Evolutionary conservation across 2,888 invertebrate genomes (phyloP).

Genomic region (Malacosoma neustria): DNA sequence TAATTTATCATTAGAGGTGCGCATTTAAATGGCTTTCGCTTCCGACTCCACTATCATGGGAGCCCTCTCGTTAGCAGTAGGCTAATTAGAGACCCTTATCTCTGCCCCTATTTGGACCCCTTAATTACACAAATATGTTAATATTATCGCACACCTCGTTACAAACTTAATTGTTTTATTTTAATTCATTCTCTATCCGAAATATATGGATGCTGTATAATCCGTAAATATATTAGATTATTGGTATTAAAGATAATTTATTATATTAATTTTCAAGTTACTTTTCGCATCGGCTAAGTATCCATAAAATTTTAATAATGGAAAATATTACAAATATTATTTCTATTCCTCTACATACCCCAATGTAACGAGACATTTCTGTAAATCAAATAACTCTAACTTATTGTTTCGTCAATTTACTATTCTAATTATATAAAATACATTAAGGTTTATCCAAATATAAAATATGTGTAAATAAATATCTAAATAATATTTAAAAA

Average conservation of each 20-base stretch:
- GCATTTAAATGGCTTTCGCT: neutral
- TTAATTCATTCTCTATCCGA: slow-evolving; percentile 5
- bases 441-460: too few relatives aligned
- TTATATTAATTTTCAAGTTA: too few relatives aligned
- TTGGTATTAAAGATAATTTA: too few relatives aligned
- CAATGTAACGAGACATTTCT: too few relatives aligned
- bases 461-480: too few relatives aligned
- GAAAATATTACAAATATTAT: neutral
- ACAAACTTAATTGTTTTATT: slow-evolving; percentile 6
- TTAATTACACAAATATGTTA: slow-evolving; percentile 19
- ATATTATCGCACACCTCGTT: slow-evolving; percentile 13
- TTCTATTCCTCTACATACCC: too few relatives aligned
- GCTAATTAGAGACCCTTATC: neutral
- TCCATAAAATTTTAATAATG: neutral
- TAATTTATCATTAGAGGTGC: too few relatives aligned
- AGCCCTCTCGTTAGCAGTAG: neutral
- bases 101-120: slow-evolving; percentile 1
- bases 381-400: too few relatives aligned
- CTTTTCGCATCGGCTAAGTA: neutral
- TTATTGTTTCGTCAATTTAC: too few relatives aligned
- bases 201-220: neutral
- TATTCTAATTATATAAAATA: too few relatives aligned
- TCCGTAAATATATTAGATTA: too few relatives aligned
- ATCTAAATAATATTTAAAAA: too few relatives aligned
- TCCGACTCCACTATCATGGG: neutral